A percentile compares a stretch with the other conserved stretches of the same genome.
Evolutionary conservation across 2,113 vertebrate genomes (phyloP).

Genomic region (Bos indicus): DNA sequence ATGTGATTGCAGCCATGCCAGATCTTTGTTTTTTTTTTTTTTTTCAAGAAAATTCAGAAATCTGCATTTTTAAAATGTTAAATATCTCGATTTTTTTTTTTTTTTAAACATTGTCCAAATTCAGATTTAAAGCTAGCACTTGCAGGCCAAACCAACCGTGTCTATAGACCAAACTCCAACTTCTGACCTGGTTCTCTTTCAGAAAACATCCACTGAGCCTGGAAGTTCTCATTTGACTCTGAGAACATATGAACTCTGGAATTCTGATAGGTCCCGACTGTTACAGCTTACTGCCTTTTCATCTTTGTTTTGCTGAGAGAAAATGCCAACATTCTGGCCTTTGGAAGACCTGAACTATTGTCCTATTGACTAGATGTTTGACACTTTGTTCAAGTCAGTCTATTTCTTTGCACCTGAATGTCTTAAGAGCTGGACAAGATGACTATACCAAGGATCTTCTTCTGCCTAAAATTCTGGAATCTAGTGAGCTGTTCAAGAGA

Average conservation of each 20-base stretch:
- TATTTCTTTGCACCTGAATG: neutral
- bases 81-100: neutral
- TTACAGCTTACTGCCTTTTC: neutral
- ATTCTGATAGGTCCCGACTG: neutral
- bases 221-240: neutral
- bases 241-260: neutral
- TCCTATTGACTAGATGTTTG: neutral
- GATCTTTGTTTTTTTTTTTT: neutral
- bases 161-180: neutral
- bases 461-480: neutral
- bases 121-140: neutral
- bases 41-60: neutral
- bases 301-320: conserved; percentile 15
- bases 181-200: neutral
- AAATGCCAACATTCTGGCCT: neutral
- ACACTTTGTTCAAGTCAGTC: neutral
- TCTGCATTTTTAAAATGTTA: neutral
- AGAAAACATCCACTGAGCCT: neutral
- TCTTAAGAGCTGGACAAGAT: neutral
- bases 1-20: neutral
- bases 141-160: neutral
- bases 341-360: neutral
- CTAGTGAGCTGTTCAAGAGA: neutral
- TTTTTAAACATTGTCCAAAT: neutral
- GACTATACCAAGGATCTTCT: neutral